Conservation (phyloP, 1,140 invertebrate genomes). For the Anoplolepis gracilipes region DNA sequence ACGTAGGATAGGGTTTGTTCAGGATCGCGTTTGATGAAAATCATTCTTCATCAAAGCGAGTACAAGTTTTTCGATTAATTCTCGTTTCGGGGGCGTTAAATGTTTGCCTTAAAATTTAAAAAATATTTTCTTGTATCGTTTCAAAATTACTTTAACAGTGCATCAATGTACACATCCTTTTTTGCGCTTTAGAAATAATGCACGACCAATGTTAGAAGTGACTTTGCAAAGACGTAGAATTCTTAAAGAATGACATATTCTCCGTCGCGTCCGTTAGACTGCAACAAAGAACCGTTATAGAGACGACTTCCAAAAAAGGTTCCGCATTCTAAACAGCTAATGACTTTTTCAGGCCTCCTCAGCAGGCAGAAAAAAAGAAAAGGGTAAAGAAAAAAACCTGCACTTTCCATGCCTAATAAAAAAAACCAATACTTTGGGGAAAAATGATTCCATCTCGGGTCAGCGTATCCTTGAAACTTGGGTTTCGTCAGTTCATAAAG, state of each 20-base stretch:
- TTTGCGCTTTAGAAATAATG: neutral
- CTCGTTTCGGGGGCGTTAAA: neutral
- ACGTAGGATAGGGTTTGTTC: neutral
- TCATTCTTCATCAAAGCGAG: neutral
- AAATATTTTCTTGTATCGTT: neutral
- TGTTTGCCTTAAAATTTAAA: neutral
- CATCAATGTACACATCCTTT: no score
- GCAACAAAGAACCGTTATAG: neutral
- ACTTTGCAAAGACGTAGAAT: neutral
- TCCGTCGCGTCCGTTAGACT: neutral
- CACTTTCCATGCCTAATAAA: neutral
- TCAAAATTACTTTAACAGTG: no score
- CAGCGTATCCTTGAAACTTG: neutral
- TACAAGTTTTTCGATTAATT: neutral
- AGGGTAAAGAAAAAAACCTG: neutral
- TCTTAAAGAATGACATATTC: neutral
- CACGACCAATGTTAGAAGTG: neutral
- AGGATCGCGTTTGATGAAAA: neutral
- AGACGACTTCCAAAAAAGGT: neutral
- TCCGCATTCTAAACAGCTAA: neutral
- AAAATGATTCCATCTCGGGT: neutral
- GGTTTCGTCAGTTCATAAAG: neutral
- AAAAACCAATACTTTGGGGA: neutral
- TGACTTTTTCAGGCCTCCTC: neutral
- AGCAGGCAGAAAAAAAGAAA: neutral